Evolutionary conservation across 2,888 invertebrate genomes (phyloP).

Genomic region (Napeogenes sylphis): DNA sequence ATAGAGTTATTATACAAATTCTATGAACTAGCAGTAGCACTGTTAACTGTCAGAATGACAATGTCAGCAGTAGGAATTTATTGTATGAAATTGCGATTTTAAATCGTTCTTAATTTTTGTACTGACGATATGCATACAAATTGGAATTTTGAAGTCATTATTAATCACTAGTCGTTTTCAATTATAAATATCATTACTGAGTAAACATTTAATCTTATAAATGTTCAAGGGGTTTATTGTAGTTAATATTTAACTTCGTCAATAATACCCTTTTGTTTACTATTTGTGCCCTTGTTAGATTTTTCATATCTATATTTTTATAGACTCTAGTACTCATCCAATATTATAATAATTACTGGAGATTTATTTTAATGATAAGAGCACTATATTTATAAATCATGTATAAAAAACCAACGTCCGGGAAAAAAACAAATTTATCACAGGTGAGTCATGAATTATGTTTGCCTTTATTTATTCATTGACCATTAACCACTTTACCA

Average conservation of each 20-base stretch:
- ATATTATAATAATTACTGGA: neutral
- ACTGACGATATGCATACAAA: no score
- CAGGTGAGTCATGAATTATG: conserved; percentile 75
- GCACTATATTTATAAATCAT: conserved; percentile 38
- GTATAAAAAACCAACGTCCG: conserved; percentile 56
- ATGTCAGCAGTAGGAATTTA: neutral
- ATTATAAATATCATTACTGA: no score
- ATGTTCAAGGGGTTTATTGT: neutral
- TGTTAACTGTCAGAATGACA: neutral
- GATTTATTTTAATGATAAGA: neutral
- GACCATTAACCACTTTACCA: neutral
- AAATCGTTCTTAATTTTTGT: neutral
- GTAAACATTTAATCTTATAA: no score
- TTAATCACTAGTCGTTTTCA: no score
- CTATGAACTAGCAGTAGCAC: neutral
- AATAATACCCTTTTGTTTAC: neutral
- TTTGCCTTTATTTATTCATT: conserved; percentile 26
- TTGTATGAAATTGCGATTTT: conserved; percentile 5
- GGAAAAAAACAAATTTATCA: conserved; percentile 63
- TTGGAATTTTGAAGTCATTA: no score
- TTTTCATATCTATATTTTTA: neutral
- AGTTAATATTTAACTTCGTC: neutral
- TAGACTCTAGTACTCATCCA: neutral
- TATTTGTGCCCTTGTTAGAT: neutral
- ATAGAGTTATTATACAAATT: no score